Evolutionary conservation across 2,113 vertebrate species (phyloP), one percentile per base, ranked within the genome.

Genomic region (Eleginops maclovinus): DNA sequence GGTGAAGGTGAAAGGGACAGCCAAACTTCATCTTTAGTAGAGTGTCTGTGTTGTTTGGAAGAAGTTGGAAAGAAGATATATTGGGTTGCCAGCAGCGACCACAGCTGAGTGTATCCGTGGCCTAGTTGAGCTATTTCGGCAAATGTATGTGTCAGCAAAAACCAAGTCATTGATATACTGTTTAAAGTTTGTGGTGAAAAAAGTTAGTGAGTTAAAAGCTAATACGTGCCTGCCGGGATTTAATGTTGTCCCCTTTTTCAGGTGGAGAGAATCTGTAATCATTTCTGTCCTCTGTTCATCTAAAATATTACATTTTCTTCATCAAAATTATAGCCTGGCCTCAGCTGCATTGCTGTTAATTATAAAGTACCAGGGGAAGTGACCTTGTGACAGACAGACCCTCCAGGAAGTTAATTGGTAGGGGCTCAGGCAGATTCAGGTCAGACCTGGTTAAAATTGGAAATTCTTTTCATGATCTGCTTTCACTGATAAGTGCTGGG

Each of bases 321-420:
- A 69, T 75, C 59, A 51, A 49, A 82, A 74, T 74, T 54, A 58
- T 61, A 72, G 47, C 67, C n/a, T 11, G 56, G 73, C 65, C 82
- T 88, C 79, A 21, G 50, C 82, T 69, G 66, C 46, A 70, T 77
- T 78, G 54, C 79, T 69, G 67, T 79, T 90, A 88, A 92, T 91
- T 91, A 86, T 77, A 83, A 75, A 68, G 68, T 63, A 58, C 65
- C 80, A 24, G 59, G 83, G 82, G 87, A 83, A 82, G 68, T 84
- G 81, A 82, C 85, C 88, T 73, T 62, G 69, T 78, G 72, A 85
- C 81, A 73, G 77, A 72, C 72, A 66, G 82, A 85, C 60, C 76
- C 68, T 36, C 70, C 56, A 66, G 76, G 72, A 81, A 81, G 81
- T 89, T 89, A 90, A 91, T 87, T 87, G 86, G 72, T 81, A 56